These are phyloP conservation scores for Erinaceus europaeus DNA, from an alignment of 2,113 vertebrate genomes.

Conservation along the genomic window DNA sequence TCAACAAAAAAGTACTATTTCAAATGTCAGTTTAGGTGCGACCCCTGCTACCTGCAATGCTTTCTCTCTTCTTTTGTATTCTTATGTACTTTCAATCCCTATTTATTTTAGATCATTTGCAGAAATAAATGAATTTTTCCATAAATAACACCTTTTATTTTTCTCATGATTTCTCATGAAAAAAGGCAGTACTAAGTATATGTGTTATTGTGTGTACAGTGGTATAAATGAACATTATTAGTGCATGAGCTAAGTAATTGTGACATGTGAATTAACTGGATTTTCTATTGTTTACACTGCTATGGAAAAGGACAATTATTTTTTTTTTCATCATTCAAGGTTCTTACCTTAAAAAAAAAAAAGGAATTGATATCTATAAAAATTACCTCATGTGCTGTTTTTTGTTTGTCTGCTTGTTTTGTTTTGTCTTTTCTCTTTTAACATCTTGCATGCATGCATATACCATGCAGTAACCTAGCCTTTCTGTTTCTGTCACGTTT, in stretches of 20 bases:
- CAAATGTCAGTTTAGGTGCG: not conserved
- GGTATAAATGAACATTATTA: not conserved
- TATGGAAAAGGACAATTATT: not conserved
- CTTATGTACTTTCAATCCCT: not conserved
- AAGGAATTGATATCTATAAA: not conserved
- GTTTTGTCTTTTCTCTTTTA: too few relatives aligned
- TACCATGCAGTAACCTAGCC: too few relatives aligned
- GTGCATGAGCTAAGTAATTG: not conserved
- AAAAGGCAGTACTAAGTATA: not conserved
- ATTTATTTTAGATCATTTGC: not conserved
- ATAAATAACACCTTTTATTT: not conserved
- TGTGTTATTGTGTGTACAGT: not conserved
- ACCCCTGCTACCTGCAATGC: accelerated
- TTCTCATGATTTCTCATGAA: not conserved
- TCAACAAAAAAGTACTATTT: not conserved
- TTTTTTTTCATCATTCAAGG: not conserved
- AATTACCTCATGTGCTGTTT: not conserved
- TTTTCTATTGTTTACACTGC: not conserved
- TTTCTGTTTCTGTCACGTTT: too few relatives aligned
- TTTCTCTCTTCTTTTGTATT: not conserved
- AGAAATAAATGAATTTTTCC: not conserved
- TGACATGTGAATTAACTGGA: not conserved
- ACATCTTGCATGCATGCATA: not conserved
- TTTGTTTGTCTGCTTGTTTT: too few relatives aligned
- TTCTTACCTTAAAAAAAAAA: not conserved